phyloP scores from a whole-genome alignment of 2,888 invertebrate species.

The Gnatocerus cornutus region DNA sequence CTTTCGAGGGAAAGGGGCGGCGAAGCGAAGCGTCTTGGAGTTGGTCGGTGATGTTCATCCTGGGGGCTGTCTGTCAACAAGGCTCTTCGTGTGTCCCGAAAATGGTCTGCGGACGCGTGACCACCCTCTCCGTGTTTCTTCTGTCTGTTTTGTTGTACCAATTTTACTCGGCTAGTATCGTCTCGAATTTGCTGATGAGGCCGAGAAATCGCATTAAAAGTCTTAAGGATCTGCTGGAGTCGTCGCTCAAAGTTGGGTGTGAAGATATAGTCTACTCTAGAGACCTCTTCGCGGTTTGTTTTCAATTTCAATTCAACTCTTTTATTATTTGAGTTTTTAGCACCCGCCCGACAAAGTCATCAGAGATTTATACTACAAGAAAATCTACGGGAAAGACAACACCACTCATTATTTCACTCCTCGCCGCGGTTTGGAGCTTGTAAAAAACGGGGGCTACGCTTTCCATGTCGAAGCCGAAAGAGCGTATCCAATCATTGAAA shows the following conservation, averaged over 20 bases:
- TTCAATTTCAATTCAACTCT: too few relatives aligned
- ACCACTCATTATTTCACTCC: constrained; percentile 59
- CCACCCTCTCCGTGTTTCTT: constrained; percentile 59
- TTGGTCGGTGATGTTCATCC: constrained; percentile 56
- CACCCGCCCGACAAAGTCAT: constrained; percentile 73
- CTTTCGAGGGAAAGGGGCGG: constrained; percentile 51
- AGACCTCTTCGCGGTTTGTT: constrained; percentile 74
- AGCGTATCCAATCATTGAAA: constrained; percentile 65
- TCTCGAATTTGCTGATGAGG: constrained; percentile 77
- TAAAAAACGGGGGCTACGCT: constrained; percentile 64
- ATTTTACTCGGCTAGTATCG: constrained; percentile 80
- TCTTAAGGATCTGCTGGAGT: constrained; percentile 74
- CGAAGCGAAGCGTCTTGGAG: constrained; percentile 59
- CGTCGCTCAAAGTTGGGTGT: constrained; percentile 75
- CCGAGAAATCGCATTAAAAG: constrained; percentile 76
- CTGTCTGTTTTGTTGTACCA: constrained; percentile 74
- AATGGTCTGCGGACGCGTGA: constrained; percentile 61
- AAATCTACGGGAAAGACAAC: constrained; percentile 68
- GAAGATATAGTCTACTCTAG: constrained; percentile 77
- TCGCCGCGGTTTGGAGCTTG: constrained; percentile 59
- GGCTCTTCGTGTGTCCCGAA: constrained; percentile 59
- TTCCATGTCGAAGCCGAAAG: constrained; percentile 66
- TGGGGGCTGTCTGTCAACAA: constrained; percentile 65
- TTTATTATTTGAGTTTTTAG: too few relatives aligned
- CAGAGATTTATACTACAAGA: constrained; percentile 74